Conservation (phyloP, 1,140 invertebrate species). For the Psilanteris sp. region DNA sequence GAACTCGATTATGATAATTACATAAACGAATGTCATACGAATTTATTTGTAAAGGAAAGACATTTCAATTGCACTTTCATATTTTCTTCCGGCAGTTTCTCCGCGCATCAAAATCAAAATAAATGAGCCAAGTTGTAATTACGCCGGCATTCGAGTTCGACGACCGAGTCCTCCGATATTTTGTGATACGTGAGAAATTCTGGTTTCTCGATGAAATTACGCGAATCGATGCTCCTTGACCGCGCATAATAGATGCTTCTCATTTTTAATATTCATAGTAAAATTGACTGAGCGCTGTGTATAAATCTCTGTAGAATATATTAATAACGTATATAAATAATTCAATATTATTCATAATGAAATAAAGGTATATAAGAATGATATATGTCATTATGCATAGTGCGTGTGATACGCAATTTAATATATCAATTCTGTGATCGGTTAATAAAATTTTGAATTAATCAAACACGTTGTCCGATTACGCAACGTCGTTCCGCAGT, state of each 20-base stretch:
- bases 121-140: slow-evolving; percentile 62
- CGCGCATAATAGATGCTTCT: slow-evolving; percentile 36
- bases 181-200: slow-evolving; percentile 60
- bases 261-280: slow-evolving; percentile 24
- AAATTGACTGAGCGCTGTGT: too few relatives aligned
- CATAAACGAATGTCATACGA: slow-evolving; percentile 17
- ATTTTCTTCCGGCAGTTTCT: slow-evolving; percentile 66
- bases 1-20: slow-evolving; percentile 10
- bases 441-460: too few relatives aligned
- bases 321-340: too few relatives aligned
- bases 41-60: not conserved
- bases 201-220: slow-evolving; percentile 56
- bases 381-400: too few relatives aligned
- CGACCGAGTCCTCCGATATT: slow-evolving; percentile 66
- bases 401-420: too few relatives aligned
- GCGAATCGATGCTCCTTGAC: slow-evolving; percentile 45
- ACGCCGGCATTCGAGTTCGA: slow-evolving; percentile 64
- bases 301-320: too few relatives aligned
- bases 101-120: slow-evolving; percentile 61
- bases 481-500: too few relatives aligned
- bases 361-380: too few relatives aligned
- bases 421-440: too few relatives aligned
- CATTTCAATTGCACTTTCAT: slow-evolving; percentile 68
- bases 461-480: too few relatives aligned
- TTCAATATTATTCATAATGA: too few relatives aligned